Conservation (phyloP, 1,140 invertebrate genomes). For the Diorhabda carinulata region DNA sequence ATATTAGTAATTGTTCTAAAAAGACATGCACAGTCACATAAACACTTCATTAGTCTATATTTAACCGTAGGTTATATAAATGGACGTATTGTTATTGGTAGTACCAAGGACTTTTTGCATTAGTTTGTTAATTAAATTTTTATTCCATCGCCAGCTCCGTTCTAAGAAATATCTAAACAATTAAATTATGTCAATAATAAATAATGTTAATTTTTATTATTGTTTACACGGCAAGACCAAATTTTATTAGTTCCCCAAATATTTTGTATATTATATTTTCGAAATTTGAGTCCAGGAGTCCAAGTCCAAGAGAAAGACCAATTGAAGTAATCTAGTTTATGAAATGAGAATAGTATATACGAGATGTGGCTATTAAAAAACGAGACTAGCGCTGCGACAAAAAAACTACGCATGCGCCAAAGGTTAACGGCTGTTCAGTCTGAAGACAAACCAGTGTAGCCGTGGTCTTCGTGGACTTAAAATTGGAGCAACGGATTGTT, state of each 20-base stretch:
- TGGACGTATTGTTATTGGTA: background rate
- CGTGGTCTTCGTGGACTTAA: too few relatives aligned
- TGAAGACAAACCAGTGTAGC: too few relatives aligned
- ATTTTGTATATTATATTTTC: background rate
- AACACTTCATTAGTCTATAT: slow-evolving; percentile 19
- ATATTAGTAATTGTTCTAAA: slow-evolving; percentile 10
- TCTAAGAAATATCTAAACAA: too few relatives aligned
- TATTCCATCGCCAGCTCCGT: too few relatives aligned
- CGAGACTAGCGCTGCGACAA: too few relatives aligned
- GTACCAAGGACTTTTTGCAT: background rate
- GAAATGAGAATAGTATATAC: too few relatives aligned
- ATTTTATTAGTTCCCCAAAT: background rate
- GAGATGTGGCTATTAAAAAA: too few relatives aligned
- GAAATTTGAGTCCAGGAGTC: background rate
- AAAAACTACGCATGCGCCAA: too few relatives aligned
- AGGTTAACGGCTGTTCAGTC: too few relatives aligned
- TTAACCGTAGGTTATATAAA: slow-evolving; percentile 3
- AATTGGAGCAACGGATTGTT: too few relatives aligned
- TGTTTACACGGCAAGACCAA: background rate
- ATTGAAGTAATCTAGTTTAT: background rate
- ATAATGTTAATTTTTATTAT: background rate
- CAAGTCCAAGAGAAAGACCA: background rate
- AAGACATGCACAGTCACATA: slow-evolving; percentile 11
- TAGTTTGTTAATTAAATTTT: too few relatives aligned
- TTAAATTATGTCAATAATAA: too few relatives aligned